A percentile compares a stretch with the other conserved stretches of the same genome.
phyloP scores from a whole-genome alignment of 2,888 invertebrate genomes.

The Phaedon cochleariae region DNA sequence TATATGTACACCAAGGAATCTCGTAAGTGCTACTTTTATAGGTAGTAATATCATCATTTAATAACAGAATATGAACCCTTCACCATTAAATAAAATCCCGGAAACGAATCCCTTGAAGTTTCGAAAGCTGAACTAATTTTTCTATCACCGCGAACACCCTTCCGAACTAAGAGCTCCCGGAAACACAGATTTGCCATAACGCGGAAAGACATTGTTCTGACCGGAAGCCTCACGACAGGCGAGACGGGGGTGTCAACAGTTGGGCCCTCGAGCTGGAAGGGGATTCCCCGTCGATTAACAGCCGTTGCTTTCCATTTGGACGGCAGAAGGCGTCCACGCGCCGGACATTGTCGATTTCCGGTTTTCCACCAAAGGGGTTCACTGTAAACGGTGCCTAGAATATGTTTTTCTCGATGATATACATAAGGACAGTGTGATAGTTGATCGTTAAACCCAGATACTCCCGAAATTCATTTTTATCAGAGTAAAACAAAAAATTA shows the following conservation, averaged over 20 bases:
- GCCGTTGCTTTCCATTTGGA: slow-evolving; percentile 41
- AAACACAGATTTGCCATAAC: slow-evolving; percentile 50
- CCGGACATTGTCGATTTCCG: slow-evolving; percentile 43
- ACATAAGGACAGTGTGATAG: too few species aligned
- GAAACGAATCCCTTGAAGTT: not conserved
- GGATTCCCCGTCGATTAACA: slow-evolving; percentile 54
- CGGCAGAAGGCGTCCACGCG: slow-evolving; percentile 39
- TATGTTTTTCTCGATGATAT: too few species aligned
- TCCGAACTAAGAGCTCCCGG: slow-evolving; percentile 38
- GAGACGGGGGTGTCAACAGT: slow-evolving; percentile 55
- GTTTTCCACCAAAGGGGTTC: slow-evolving; percentile 8
- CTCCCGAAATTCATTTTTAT: too few species aligned
- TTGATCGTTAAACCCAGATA: too few species aligned
- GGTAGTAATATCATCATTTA: too few species aligned
- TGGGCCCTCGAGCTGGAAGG: slow-evolving; percentile 46
- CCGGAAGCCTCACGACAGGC: slow-evolving; percentile 47
- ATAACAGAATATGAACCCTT: too few species aligned
- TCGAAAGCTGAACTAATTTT: not conserved
- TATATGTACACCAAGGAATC: too few species aligned
- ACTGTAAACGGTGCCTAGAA: not conserved
- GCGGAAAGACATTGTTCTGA: slow-evolving; percentile 49
- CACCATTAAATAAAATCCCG: not conserved
- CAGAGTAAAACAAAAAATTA: too few species aligned
- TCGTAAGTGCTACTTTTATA: too few species aligned
- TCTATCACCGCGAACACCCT: slow-evolving; percentile 20